Conservation (phyloP, 2,797 vertebrate genomes). For the Alauda arvensis region DNA sequence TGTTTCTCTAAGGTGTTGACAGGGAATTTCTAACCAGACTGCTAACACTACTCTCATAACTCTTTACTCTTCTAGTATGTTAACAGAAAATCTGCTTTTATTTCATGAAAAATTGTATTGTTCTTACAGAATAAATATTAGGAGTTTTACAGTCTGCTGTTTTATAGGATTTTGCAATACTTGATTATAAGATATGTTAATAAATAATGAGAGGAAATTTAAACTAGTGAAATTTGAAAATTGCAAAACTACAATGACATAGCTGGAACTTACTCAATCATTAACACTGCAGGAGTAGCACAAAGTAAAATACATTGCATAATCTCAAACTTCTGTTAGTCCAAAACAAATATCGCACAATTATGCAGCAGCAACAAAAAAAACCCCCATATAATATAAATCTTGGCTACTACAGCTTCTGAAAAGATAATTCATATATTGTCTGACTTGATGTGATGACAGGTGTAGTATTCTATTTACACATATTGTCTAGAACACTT, state of each 20-base stretch:
- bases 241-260: neutral
- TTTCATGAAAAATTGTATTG: neutral
- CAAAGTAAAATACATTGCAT: neutral
- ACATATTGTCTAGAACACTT: neutral
- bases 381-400: neutral
- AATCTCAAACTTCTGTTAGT: neutral
- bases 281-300: neutral
- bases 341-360: constrained; percentile 9
- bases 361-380: neutral
- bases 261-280: neutral
- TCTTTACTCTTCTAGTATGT: neutral
- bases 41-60: neutral
- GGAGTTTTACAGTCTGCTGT: neutral
- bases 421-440: neutral
- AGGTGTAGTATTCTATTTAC: neutral
- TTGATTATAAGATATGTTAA: neutral
- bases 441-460: constrained; percentile 15
- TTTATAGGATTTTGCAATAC: constrained; percentile 1
- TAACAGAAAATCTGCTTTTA: neutral
- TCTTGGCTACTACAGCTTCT: neutral
- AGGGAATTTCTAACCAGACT: neutral
- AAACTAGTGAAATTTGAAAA: neutral
- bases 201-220: constrained; percentile 9
- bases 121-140: neutral
- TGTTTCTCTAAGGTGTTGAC: neutral